phyloP scores from a whole-genome alignment of 2,888 invertebrate genomes.

The Epirrhoe tristata region DNA sequence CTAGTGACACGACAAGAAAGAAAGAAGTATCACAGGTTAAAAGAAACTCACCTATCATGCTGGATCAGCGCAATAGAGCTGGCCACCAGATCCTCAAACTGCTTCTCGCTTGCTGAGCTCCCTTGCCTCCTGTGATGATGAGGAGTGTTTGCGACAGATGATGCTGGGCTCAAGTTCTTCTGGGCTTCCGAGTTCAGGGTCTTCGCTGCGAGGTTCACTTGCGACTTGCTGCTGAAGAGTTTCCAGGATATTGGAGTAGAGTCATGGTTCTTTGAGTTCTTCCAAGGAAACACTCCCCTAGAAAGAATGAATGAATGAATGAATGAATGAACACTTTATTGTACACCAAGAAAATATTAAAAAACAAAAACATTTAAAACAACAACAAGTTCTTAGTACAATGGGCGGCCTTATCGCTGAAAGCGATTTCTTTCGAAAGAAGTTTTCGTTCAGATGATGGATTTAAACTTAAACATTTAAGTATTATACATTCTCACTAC shows the following conservation, averaged over 20 bases:
- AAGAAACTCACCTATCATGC: conserved; percentile 83
- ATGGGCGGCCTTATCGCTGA: too few species aligned
- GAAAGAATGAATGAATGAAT: conserved; percentile 57
- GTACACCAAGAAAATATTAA: too few species aligned
- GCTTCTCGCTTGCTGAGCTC: conserved; percentile 82
- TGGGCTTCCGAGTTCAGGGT: conserved; percentile 62
- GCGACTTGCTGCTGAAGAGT: conserved; percentile 77
- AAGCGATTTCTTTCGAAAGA: too few species aligned
- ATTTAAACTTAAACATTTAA: too few species aligned
- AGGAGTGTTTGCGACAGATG: conserved; percentile 74
- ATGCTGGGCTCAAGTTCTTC: conserved; percentile 68
- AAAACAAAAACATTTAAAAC: too few species aligned
- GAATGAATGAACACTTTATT: too few species aligned
- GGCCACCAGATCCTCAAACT: conserved; percentile 86
- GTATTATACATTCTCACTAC: too few species aligned
- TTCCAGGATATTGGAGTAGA: conserved; percentile 66
- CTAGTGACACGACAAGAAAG: too few species aligned
- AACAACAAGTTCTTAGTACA: too few species aligned
- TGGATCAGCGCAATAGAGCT: conserved; percentile 90
- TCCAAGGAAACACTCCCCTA: conserved; percentile 85
- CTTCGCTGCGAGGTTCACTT: conserved; percentile 66
- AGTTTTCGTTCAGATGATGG: too few species aligned
- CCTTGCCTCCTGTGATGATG: conserved; percentile 77
- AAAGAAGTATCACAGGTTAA: not conserved
- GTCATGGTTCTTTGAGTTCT: conserved; percentile 69